Evolutionary conservation across 2,797 vertebrate species (phyloP), one percentile per base, ranked within the genome.

Genomic region (Sphenopsis melanotis): DNA sequence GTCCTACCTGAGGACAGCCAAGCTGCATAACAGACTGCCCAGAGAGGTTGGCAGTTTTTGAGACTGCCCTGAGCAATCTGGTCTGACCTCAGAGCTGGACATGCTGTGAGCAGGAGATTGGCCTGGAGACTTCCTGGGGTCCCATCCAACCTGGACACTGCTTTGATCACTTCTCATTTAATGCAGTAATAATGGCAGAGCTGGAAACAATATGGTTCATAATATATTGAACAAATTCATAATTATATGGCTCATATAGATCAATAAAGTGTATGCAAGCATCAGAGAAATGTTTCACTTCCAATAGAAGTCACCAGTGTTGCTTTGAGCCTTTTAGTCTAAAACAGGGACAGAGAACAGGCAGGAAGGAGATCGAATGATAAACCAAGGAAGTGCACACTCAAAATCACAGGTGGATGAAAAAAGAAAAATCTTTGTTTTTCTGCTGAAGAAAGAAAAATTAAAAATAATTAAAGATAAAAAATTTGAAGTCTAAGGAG

Each of bases 51-150:
- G 65, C 90, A 75, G 47, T 19, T 65, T 64, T 55, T 78, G 70
- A 72, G 57, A 75, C 19, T 47, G 95, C 91, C 55, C 42, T 34
- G 63, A 81, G 95, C 93, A 79, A 81, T 83, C 24, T 37, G 8
- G 24, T 69, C 66, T 87, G 94, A 90, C 63, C 95, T 86, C 26
- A 65, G 77, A 88, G 39, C 30, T 88, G 61, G 47, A 26, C 85
- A 32, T 86, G 87, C 94, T 90, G 89, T 71, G 91, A 91, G 50
- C 23, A 65, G 72, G 39, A 95, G 85, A 72, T 91, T 86, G 85
- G 32, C 46, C 59, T 65, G 36, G 69, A 90, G 85, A 79, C 65
- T 50, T 86, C 90, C 93, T 79, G 74, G 50, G 41, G 46, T 61
- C 55, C 26, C 0, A 0, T 77, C 59, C 79, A 61, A 36, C 53